Percentiles rank a stretch among this genome's conserved stretches.
Evolutionary conservation across 2,797 vertebrate species (phyloP).

Genomic region (Menidia menidia): DNA sequence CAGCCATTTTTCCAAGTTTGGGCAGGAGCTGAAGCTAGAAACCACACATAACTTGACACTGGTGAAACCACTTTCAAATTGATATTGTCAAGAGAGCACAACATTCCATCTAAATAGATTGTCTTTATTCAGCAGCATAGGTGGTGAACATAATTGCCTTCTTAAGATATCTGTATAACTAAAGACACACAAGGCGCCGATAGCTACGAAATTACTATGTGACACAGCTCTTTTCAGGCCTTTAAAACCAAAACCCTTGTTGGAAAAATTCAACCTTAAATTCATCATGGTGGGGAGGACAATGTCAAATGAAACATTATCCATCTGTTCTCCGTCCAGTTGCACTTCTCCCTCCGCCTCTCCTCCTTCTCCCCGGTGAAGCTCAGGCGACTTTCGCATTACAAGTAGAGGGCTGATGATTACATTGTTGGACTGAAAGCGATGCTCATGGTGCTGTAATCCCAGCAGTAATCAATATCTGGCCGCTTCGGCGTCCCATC

Average conservation of each 20-base stretch:
- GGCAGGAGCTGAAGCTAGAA: conserved; percentile 37
- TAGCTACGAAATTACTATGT: conserved; percentile 40
- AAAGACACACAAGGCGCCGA: conserved; percentile 29
- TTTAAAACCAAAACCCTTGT: conserved; percentile 48
- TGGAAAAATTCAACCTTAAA: conserved; percentile 66
- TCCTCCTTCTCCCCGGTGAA: conserved; percentile 57
- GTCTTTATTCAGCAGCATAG: conserved; percentile 51
- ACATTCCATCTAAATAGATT: conserved; percentile 34
- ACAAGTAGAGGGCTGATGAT: conserved; percentile 81
- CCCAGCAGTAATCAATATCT: conserved; percentile 85
- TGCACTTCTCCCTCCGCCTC: conserved; percentile 46
- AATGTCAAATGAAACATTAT: conserved; percentile 77
- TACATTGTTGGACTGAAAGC: conserved; percentile 82
- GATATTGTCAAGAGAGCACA: conserved; percentile 26
- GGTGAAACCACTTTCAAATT: conserved; percentile 54
- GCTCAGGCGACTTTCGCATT: conserved; percentile 76
- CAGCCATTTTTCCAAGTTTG: conserved; percentile 54
- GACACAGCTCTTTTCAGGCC: conserved; percentile 40
- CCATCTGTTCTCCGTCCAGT: conserved; percentile 76
- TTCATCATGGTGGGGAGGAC: conserved; percentile 72
- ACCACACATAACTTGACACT: conserved; percentile 38
- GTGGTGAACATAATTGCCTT: conserved; percentile 55
- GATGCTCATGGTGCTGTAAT: conserved; percentile 81
- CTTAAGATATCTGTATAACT: conserved; percentile 32
- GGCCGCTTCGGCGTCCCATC: conserved; percentile 62